These are phyloP conservation scores for Scleropages formosus DNA, from an alignment of 2,797 vertebrate genomes.

Conservation along the genomic window DNA sequence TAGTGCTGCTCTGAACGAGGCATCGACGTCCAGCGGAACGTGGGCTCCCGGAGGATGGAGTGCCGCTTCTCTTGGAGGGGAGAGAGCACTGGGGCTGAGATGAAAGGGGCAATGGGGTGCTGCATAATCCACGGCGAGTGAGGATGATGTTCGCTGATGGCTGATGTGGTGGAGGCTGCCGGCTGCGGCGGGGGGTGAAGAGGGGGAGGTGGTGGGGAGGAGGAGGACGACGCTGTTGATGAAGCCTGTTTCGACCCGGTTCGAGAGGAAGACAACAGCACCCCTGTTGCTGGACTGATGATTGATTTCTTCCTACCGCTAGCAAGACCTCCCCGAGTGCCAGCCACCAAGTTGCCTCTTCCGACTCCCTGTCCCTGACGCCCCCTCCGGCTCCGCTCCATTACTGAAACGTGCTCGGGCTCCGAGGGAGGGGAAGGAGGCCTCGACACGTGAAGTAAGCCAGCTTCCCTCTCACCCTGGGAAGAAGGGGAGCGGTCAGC, in stretches of 20 bases:
- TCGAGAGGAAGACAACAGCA: constrained; percentile 77
- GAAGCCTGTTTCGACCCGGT: constrained; percentile 79
- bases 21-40: constrained; percentile 93
- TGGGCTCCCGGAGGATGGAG: constrained; percentile 92
- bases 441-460: constrained; percentile 63
- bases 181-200: constrained; percentile 83
- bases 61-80: constrained; percentile 83
- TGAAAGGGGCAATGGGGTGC: constrained; percentile 82
- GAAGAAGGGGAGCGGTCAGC: constrained; percentile 79
- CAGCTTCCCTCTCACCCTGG: constrained; percentile 64
- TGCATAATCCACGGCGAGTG: constrained; percentile 85
- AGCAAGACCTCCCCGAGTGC: constrained; percentile 64
- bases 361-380: constrained; percentile 75
- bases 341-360: constrained; percentile 67
- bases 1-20: constrained; percentile 87
- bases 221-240: constrained; percentile 79
- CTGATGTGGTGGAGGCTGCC: constrained; percentile 72
- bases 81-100: constrained; percentile 72
- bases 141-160: constrained; percentile 69
- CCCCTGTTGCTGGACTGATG: constrained; percentile 72
- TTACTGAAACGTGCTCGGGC: constrained; percentile 69
- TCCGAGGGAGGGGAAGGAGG: constrained; percentile 79
- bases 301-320: constrained; percentile 67
- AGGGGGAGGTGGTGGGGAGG: constrained; percentile 90
- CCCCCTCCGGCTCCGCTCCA: constrained; percentile 66